phyloP scores from a whole-genome alignment of 2,797 vertebrate genomes.

The Gobio occitaniae region DNA sequence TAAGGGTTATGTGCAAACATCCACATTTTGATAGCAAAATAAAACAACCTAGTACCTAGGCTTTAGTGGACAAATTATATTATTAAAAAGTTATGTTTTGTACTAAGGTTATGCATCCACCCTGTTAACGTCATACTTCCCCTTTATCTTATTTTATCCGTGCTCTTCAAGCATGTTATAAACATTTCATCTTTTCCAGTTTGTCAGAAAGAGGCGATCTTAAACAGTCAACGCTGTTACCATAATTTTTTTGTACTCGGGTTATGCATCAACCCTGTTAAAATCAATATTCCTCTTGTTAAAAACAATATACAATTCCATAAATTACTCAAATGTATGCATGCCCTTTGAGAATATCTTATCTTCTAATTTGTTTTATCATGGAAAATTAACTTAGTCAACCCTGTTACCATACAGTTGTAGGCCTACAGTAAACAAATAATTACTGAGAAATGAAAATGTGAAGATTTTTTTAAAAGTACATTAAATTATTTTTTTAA shows the following conservation, averaged over 20 bases:
- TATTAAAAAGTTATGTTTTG: not conserved
- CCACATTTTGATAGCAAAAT: not conserved
- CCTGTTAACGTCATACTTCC: not conserved
- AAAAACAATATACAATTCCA: not conserved
- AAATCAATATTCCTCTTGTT: not conserved
- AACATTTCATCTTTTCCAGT: not conserved
- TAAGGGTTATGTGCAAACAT: not conserved
- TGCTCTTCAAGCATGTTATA: no score
- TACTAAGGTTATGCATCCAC: not conserved
- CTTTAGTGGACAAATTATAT: not conserved
- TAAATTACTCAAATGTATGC: not conserved
- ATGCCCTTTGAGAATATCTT: not conserved
- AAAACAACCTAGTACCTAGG: not conserved
- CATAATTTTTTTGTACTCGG: not conserved
- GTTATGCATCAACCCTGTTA: not conserved
- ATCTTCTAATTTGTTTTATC: not conserved
- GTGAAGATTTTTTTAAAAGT: not conserved
- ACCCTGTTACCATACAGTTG: not conserved
- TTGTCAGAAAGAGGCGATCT: not conserved
- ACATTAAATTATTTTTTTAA: not conserved
- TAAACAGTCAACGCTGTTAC: not conserved
- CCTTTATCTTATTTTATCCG: not conserved
- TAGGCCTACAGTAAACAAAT: not conserved
- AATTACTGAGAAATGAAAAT: not conserved
- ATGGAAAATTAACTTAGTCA: not conserved